Evolutionary conservation across 1,140 invertebrate genomes (phyloP), one percentile per base, ranked within the genome.

Genomic region (Dufourea novaeangliae): DNA sequence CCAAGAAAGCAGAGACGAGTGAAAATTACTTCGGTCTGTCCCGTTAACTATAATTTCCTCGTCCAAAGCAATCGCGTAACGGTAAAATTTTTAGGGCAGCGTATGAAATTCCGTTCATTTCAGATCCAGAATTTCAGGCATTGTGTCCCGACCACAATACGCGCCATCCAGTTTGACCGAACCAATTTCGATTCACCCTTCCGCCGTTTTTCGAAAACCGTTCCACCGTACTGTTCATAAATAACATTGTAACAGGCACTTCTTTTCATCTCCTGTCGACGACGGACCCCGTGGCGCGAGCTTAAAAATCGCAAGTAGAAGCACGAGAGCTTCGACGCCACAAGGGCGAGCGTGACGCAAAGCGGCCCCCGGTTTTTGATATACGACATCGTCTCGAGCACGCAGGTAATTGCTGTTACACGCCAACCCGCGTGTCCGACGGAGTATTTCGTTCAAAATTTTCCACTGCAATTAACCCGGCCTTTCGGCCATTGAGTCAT

Each of bases 281-380:
- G 56, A 59, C 44, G 62, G 56, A 75, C 78, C 68, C 41, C 64
- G 17, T 7, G 17, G 52, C 41, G 59, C 34, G 67, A 64, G 69
- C 72, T 57, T 54, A 67, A 50, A 59, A 79, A 50, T 32, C 34
- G 39, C 67, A 61, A 50, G 41, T n/a, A 46, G 41, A 41, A 54
- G 41, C 80, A 83, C 82, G 80, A 80, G 46, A 83, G 32, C 63
- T 62, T 32, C 44, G 62, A 32, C 12, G 61, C 25, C 27, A 56
- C 64, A 66, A 71, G 54, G 75, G 64, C 64, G 72, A 62, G 59
- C 50, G 52, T 83, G 75, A 83, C 52, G 75, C 41, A 69, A 71
- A 20, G 56, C 34, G 32, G n/a, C n/a, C n/a, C 41, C 52, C 44
- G 22, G 12, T 66, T 79, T 79, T 79, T 71, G 50, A 70, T 61